Evolutionary conservation across 2,797 vertebrate species (phyloP).

Genomic region (Tolypeutes matacus): DNA sequence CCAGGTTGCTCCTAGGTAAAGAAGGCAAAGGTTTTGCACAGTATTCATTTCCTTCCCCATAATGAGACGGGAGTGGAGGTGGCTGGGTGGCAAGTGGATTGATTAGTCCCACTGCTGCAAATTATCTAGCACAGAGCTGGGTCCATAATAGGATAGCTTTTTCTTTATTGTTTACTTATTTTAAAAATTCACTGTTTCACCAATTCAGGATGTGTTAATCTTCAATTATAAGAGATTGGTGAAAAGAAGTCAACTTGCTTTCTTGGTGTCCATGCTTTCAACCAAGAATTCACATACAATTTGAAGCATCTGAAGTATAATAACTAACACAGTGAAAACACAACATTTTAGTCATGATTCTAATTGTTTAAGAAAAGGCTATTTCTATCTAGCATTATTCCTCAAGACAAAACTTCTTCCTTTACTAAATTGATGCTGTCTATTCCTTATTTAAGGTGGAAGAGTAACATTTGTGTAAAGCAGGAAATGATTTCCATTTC

Average conservation of each 20-base stretch:
- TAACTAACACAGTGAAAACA: constrained; percentile 59
- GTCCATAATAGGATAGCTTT: not conserved
- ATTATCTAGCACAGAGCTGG: not conserved
- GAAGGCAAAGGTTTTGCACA: not conserved
- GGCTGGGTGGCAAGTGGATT: not conserved
- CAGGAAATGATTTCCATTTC: constrained; percentile 82
- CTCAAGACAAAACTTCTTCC: constrained; percentile 76
- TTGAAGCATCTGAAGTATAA: constrained; percentile 48
- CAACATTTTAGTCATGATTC: not conserved
- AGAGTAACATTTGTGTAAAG: constrained; percentile 82
- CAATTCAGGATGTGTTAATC: constrained; percentile 62
- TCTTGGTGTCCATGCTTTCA: constrained; percentile 49
- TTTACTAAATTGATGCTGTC: constrained; percentile 69
- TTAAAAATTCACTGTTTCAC: constrained; percentile 37
- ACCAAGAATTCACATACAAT: constrained; percentile 72
- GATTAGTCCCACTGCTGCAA: not conserved
- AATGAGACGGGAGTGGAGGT: no score
- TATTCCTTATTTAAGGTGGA: constrained; percentile 78
- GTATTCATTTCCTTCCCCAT: not conserved
- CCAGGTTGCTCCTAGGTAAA: not conserved
- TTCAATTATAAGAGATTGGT: constrained; percentile 56
- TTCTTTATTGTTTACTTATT: constrained; percentile 14
- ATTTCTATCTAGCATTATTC: constrained; percentile 68
- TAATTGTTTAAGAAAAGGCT: constrained; percentile 55
- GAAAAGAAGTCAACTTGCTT: not conserved